These are phyloP conservation scores for Nothura maculosa DNA, from an alignment of 2,797 vertebrate genomes.

Conservation along the genomic window DNA sequence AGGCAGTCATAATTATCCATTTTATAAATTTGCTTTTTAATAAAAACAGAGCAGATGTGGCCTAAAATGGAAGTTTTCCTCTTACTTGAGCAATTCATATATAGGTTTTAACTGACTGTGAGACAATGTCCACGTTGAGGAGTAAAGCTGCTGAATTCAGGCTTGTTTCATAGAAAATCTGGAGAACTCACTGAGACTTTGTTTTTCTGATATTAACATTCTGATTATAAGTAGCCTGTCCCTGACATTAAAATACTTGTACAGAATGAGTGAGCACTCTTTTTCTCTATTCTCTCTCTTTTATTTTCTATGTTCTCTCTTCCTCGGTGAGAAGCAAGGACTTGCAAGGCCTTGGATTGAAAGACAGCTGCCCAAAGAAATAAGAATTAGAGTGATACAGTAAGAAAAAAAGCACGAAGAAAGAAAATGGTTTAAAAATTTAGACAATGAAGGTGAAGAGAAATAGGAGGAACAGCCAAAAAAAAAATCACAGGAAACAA, in stretches of 20 bases:
- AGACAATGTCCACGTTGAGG: background rate
- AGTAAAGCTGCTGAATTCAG: background rate
- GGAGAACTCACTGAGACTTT: background rate
- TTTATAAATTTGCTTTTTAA: background rate
- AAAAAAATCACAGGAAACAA: background rate
- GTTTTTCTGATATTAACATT: background rate
- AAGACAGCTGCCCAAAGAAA: background rate
- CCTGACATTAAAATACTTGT: background rate
- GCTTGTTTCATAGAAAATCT: background rate
- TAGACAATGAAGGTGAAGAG: background rate
- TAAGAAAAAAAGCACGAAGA: background rate
- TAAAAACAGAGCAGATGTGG: background rate
- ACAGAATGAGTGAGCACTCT: background rate
- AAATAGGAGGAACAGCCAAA: background rate
- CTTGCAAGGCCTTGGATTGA: background rate
- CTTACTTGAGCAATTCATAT: background rate
- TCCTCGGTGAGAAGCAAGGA: background rate
- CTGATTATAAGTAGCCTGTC: fast-evolving
- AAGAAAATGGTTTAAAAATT: background rate
- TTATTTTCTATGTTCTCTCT: background rate
- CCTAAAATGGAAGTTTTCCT: background rate
- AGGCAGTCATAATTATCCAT: background rate
- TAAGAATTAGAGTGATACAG: background rate
- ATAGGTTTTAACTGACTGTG: background rate
- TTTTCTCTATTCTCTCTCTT: background rate